Conservation (phyloP, 2,797 vertebrate genomes). For the Fratercula arctica region DNA sequence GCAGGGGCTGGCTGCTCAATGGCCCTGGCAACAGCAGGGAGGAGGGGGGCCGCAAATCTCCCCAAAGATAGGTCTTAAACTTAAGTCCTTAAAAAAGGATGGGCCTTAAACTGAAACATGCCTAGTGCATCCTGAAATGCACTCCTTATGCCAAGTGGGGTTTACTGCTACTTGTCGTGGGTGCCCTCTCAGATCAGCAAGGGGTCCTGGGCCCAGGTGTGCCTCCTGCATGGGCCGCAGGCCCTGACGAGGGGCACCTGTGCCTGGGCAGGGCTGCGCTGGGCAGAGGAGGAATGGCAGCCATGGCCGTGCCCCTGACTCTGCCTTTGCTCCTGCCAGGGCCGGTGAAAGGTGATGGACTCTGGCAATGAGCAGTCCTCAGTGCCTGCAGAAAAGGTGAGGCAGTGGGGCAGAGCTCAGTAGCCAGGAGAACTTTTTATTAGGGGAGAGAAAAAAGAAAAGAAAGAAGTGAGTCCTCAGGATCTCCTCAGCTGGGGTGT, state of each 20-base stretch:
- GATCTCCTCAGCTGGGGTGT: background rate
- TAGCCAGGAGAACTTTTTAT: background rate
- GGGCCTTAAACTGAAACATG: background rate
- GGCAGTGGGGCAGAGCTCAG: background rate
- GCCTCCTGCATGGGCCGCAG: background rate
- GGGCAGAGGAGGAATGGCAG: background rate
- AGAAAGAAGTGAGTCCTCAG: rapidly evolving
- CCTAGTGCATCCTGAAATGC: background rate
- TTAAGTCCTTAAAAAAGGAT: background rate
- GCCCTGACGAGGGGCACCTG: background rate
- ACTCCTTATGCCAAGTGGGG: rapidly evolving
- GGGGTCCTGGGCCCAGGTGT: background rate
- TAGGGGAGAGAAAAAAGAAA: background rate
- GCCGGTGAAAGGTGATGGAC: background rate
- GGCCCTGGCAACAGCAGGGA: background rate
- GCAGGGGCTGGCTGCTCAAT: background rate
- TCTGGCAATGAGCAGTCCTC: background rate
- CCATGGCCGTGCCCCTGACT: rapidly evolving
- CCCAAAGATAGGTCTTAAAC: background rate
- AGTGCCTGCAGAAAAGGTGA: background rate
- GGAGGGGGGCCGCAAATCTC: background rate
- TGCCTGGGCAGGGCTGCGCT: background rate
- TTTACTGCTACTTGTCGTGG: background rate
- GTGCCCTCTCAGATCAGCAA: too few relatives aligned
- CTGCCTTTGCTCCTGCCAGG: background rate